A percentile compares a stretch with the other conserved stretches of the same genome.
phyloP scores from a whole-genome alignment of 1,140 invertebrate species.

The Campoletis sonorensis region DNA sequence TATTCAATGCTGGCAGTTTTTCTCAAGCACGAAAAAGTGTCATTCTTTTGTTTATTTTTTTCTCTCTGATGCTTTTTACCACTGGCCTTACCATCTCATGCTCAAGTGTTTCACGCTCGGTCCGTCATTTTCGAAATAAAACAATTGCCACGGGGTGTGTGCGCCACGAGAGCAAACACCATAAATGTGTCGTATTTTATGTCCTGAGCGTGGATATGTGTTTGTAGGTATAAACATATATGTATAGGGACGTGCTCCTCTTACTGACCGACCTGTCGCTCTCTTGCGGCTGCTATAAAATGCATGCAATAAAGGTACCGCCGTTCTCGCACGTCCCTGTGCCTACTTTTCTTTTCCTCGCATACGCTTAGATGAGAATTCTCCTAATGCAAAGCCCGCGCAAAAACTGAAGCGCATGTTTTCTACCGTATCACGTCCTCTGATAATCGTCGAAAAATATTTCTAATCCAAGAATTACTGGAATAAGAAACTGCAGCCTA shows the following conservation, averaged over 20 bases:
- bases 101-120: slow-evolving; percentile 33
- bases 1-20: slow-evolving; percentile 10
- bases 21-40: not conserved
- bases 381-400: not conserved
- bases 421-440: not conserved
- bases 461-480: no score
- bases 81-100: slow-evolving; percentile 31
- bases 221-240: not conserved
- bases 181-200: slow-evolving; percentile 45
- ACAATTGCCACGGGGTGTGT: slow-evolving; percentile 53
- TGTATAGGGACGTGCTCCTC: not conserved
- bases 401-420: slow-evolving; percentile 29
- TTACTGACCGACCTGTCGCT: slow-evolving; percentile 5
- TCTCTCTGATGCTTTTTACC: not conserved
- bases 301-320: slow-evolving; percentile 53
- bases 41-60: not conserved
- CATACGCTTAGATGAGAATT: slow-evolving; percentile 30
- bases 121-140: slow-evolving; percentile 62
- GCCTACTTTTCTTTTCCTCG: slow-evolving; percentile 6
- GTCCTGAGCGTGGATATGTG: slow-evolving; percentile 23
- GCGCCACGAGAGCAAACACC: slow-evolving; percentile 35
- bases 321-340: slow-evolving; percentile 15
- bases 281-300: slow-evolving; percentile 53
- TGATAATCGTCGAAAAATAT: not conserved
- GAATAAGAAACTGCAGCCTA: no score